Base-by-base conservation (phyloP, 2,888 invertebrate genomes). In the Metalampra italica region DNA sequence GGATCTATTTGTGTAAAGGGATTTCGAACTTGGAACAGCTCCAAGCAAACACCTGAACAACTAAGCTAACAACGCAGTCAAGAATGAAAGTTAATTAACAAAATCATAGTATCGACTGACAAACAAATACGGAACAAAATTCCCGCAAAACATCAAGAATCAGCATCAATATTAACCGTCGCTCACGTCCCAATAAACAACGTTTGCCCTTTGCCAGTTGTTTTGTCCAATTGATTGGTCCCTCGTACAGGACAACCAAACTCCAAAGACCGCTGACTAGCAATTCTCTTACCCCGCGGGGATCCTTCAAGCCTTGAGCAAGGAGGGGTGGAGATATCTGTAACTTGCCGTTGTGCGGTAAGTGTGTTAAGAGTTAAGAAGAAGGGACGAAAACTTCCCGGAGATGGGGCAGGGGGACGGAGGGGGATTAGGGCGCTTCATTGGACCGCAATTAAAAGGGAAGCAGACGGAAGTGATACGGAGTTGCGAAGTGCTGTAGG, bases 391-490 rank as follows among this genome's bases (percentile, higher is more conserved):
- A 46, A 43, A 50, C 43, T 50, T 48, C 36, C 29, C 49, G 36
- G n/a, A n/a, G n/a, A n/a, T n/a, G 37, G 44, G 37, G 43, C 39
- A 15, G 42, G 40, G 22, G 29, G 11, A 38, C 59, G 66, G 71
- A 62, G 64, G 75, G 76, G 75, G 82, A 85, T 85, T 85, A 78
- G 50, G 63, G 53, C 77, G 87, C 78, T 87, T 82, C 87, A 88
- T 87, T 78, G 86, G 77, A 72, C 75, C 78, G 80, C 87, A 88
- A 88, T 88, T 88, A 88, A 85, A 84, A 79, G 73, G 70, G 71
- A 60, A 64, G 63, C 57, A 57, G 62, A 53, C 56, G 64, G 64
- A 67, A 74, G 70, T 68, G 75, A 76, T 75, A 72, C 63, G 65
- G 61, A 72, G 61, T 71, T 62, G 46, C 51, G 45, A 45, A 53